Percentiles rank a stretch among this genome's conserved stretches.
phyloP scores from a whole-genome alignment of 1,140 invertebrate genomes.

The Heterodera schachtii region DNA sequence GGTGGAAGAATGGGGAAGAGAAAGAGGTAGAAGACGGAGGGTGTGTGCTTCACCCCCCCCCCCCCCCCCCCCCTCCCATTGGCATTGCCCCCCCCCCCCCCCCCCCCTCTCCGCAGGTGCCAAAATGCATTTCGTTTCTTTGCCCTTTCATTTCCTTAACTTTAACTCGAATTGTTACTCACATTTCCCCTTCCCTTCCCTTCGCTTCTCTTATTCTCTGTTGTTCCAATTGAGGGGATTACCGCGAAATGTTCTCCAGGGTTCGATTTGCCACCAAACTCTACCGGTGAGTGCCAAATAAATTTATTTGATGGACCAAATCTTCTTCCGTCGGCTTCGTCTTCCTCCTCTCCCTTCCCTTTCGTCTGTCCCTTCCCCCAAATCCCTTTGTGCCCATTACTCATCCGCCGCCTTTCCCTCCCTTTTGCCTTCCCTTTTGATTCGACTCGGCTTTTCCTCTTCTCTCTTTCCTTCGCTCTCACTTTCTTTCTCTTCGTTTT shows the following conservation, averaged over 20 bases:
- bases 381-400: constrained; percentile 7
- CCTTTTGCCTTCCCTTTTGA: background rate
- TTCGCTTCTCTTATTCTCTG: background rate
- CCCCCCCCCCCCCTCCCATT: too few species aligned
- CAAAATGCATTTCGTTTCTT: background rate
- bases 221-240: background rate
- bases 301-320: constrained; percentile 13
- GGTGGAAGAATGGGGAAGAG: too few species aligned
- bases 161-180: background rate
- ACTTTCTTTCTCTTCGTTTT: background rate
- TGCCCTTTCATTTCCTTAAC: background rate
- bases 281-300: constrained; percentile 41
- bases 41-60: too few species aligned
- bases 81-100: too few species aligned
- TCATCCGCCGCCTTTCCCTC: background rate
- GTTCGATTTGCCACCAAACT: constrained; percentile 47
- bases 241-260: constrained; percentile 45
- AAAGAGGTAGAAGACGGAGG: too few species aligned
- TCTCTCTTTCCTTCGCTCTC: background rate
- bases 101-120: background rate
- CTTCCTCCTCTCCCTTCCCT: background rate
- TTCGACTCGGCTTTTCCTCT: background rate
- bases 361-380: constrained; percentile 1
- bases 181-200: background rate
- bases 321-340: background rate